Evolutionary conservation across 2,797 vertebrate genomes (phyloP).

Genomic region (Kryptopterus vitreolus): DNA sequence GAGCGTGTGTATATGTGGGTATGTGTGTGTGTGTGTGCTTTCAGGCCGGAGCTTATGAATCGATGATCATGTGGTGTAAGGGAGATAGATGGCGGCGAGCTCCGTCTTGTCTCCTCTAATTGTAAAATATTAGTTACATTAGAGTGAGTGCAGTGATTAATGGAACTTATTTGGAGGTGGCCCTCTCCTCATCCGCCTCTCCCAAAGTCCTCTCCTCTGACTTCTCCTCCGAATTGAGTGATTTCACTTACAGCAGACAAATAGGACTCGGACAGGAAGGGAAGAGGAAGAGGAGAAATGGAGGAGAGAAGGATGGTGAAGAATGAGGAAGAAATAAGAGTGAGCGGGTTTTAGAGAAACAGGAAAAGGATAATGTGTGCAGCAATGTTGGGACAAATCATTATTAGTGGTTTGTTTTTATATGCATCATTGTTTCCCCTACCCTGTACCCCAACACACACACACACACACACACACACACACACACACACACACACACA

Average conservation of each 20-base stretch:
- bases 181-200: slow-evolving; percentile 82
- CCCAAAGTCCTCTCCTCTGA: slow-evolving; percentile 87
- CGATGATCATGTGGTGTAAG: slow-evolving; percentile 99
- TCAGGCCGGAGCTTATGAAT: slow-evolving; percentile 97
- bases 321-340: not conserved
- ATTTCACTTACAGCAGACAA: slow-evolving; percentile 97
- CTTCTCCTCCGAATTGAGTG: slow-evolving; percentile 93
- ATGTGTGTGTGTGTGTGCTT: slow-evolving; percentile 64
- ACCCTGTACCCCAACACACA: not conserved
- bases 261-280: slow-evolving; percentile 83
- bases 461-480: not conserved
- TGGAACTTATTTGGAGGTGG: slow-evolving; percentile 99
- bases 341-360: not conserved
- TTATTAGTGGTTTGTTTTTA: not conserved
- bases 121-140: slow-evolving; percentile 99
- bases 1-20: slow-evolving; percentile 45
- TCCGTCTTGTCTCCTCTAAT: slow-evolving; percentile 99
- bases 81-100: slow-evolving; percentile 99
- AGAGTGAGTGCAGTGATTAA: slow-evolving; percentile 99
- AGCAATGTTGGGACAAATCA: not conserved
- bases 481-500: not conserved
- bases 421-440: not conserved
- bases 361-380: slow-evolving; percentile 52
- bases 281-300: slow-evolving; percentile 47
- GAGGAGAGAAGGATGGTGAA: slow-evolving; percentile 31